phyloP scores from a whole-genome alignment of 2,797 vertebrate species.

The Macropodus opercularis region DNA sequence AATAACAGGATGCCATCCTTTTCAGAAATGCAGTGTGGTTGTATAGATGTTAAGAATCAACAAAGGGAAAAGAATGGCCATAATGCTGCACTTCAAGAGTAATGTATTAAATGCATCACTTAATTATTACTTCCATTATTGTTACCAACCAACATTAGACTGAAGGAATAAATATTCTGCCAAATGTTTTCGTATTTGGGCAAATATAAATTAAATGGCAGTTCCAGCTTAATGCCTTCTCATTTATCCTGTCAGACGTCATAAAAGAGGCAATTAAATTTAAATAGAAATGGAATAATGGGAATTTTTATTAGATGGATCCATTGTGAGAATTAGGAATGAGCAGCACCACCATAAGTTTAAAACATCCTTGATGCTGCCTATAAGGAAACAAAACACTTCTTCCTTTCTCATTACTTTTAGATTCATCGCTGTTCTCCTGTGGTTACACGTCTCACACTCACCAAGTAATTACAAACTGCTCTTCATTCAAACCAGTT shows the following conservation, averaged over 20 bases:
- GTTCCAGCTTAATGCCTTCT: not conserved
- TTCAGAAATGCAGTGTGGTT: not conserved
- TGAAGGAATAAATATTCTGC: not conserved
- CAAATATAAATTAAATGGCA: constrained; percentile 5
- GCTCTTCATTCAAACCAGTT: not conserved
- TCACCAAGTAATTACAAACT: not conserved
- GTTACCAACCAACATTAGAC: not conserved
- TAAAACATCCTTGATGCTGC: constrained; percentile 1
- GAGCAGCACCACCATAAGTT: not conserved
- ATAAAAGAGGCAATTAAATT: not conserved
- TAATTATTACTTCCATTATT: not conserved
- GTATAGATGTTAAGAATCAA: not conserved
- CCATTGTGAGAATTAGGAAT: not conserved
- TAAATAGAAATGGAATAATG: constrained; percentile 30
- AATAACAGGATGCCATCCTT: no score
- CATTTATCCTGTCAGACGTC: not conserved
- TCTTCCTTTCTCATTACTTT: constrained; percentile 1
- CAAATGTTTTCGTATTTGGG: not conserved
- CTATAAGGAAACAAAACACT: not conserved
- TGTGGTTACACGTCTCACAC: not conserved
- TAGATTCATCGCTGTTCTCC: not conserved
- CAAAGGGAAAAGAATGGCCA: not conserved
- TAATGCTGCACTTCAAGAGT: not conserved
- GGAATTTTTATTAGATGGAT: not conserved
- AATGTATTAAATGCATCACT: not conserved